Percentiles rank a stretch among this genome's conserved stretches.
Conservation (phyloP, 2,113 vertebrate genomes). For the Larimichthys crocea region DNA sequence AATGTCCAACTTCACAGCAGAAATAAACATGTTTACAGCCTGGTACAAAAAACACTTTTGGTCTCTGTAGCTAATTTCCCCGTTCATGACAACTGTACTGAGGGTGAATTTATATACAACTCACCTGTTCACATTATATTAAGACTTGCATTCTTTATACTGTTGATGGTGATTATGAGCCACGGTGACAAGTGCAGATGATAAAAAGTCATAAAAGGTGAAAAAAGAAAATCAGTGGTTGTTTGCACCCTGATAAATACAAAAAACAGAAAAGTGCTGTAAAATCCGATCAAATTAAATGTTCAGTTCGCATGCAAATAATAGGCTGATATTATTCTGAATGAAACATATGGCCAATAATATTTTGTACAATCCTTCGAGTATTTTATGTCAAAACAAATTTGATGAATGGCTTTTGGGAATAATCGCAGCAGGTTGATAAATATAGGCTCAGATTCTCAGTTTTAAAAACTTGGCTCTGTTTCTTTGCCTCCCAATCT, state of each 20-base stretch:
- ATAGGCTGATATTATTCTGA: background rate
- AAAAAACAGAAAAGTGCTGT: background rate
- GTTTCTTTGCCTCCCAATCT: conserved; percentile 22
- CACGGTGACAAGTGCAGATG: too few relatives aligned
- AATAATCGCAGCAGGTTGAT: background rate
- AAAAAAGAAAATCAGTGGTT: background rate
- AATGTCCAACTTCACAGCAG: too few relatives aligned
- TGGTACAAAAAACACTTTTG: too few relatives aligned
- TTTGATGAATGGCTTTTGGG: background rate
- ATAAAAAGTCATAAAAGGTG: background rate
- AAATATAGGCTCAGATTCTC: conserved; percentile 16
- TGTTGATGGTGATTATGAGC: too few relatives aligned
- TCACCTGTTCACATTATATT: too few relatives aligned
- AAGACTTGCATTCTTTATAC: too few relatives aligned
- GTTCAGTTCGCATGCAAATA: background rate
- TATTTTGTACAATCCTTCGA: too few relatives aligned
- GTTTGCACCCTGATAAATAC: background rate
- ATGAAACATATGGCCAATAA: background rate
- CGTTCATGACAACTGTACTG: too few relatives aligned
- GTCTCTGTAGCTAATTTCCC: too few relatives aligned
- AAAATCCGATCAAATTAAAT: background rate
- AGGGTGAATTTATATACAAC: too few relatives aligned
- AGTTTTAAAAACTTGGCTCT: background rate
- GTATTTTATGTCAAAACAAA: too few relatives aligned
- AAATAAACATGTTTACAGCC: too few relatives aligned